Conservation (phyloP, 2,888 invertebrate species). For the Torymus auratus region DNA sequence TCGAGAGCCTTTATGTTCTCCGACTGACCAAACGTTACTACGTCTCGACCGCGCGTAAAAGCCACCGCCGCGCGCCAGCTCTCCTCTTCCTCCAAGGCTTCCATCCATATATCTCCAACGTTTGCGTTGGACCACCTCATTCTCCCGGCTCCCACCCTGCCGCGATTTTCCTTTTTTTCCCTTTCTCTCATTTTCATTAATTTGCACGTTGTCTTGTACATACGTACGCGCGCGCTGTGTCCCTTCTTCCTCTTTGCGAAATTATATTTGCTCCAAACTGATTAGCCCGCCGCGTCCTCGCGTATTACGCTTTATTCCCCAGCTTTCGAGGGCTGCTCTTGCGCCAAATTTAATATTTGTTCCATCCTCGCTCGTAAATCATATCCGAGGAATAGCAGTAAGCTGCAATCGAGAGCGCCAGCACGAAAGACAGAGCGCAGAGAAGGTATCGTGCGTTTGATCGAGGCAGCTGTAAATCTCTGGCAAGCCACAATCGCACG, state of each 20-base stretch:
- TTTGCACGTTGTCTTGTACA: slow-evolving; percentile 23
- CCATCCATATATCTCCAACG: slow-evolving; percentile 34
- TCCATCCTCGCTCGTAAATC: no score
- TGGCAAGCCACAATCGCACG: neutral
- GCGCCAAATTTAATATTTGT: no score
- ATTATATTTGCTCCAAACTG: slow-evolving; percentile 27
- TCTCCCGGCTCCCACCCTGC: neutral
- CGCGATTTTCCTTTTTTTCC: slow-evolving; percentile 31
- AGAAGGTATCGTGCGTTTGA: slow-evolving; percentile 22
- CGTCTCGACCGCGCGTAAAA: slow-evolving; percentile 62
- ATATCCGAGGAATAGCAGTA: no score
- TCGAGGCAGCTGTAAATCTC: slow-evolving; percentile 17
- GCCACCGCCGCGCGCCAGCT: slow-evolving; percentile 35
- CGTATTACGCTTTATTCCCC: no score
- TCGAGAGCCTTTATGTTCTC: slow-evolving; percentile 75
- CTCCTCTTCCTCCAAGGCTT: neutral
- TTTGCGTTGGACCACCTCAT: slow-evolving; percentile 41
- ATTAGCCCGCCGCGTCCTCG: neutral
- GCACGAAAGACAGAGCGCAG: no score
- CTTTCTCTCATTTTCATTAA: slow-evolving; percentile 45
- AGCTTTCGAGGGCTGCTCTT: no score
- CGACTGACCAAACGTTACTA: slow-evolving; percentile 72
- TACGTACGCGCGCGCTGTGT: neutral
- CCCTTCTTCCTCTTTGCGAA: slow-evolving; percentile 10
- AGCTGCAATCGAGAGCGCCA: no score